Evolutionary conservation across 2,113 vertebrate genomes (phyloP), one percentile per base, ranked within the genome.

Genomic region (Melospiza melodia): DNA sequence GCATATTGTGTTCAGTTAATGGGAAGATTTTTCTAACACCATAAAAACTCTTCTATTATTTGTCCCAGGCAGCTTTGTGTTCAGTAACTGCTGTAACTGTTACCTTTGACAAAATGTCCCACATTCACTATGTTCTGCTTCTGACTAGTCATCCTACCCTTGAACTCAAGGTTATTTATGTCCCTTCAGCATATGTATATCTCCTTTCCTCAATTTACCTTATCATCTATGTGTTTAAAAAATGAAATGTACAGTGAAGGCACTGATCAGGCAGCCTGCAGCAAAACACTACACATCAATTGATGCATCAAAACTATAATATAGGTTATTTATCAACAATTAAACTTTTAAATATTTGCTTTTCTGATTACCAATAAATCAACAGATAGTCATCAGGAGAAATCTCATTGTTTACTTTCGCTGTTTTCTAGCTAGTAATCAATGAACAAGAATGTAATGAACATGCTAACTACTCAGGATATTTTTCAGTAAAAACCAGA

Each of bases 21-120:
- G 92, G 93, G 80, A 96, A 97, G 94, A 91, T 97, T 95, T 97
- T 97, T 96, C 95, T 96, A 97, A 96, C 76, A 74, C 37, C 63
- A 28, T 25, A 83, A 93, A 89, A 83, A 20, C 69, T 84, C 55
- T 44, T 51, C 75, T 77, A 87, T 74, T 77, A 92, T 84, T 90
- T 84, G 57, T 43, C 43, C 80, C 71, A 93, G 57, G 84, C 75
- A 63, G 87, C 76, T 95, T 91, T 89, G 86, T 93, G 65, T 84
- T 61, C 93, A 83, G 91, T 66, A 88, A 91, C 89, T 95, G 54
- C 48, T 95, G 84, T 87, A 90, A 88, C 66, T 13, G 28, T 81
- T 91, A 58, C 58, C 58, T 94, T 78, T 89, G 89, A 95, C 61
- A 66, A 74, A 52, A 62, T 25, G 58, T 54, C 74, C 62, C 39